Base-by-base conservation (phyloP, 2,113 vertebrate species). In the Eonycteris spelaea region DNA sequence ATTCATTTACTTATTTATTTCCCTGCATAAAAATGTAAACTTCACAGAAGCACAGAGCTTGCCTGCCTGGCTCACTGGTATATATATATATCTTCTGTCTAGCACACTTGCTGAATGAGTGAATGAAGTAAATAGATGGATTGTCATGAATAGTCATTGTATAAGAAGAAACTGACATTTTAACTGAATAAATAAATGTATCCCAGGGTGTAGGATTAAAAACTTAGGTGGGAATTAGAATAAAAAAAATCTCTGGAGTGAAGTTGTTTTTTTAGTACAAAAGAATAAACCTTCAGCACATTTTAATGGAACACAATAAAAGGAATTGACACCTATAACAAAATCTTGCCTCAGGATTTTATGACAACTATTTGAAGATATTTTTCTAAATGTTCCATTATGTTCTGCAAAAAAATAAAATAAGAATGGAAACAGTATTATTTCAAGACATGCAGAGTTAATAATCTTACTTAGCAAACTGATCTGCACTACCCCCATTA, bases 301-400 rank as follows among this genome's bases (percentile, higher is more conserved):
- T 90, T 93, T 85, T 93, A 86, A 73, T 75, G 35, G 77, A 90
- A 35, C 40, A 89, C 24, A 90, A 88, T 75, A 85, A 59, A 18
- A 96, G 55, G 16, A 93, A 18, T 33, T 77, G 38, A 94, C 55
- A 83, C 5, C 40, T 63, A 40, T 79, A 95, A 68, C 40, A 84
- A 91, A 93, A 85, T 51, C 26, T 82, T 89, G 45, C 21, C 38
- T 96, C 16, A 91, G 22, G 67, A 91, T 87, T 90, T 92, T 63
- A 77, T 83, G 82, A 94, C 35, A 87, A 96, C 40, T 91, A 70
- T 78, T 93, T 94, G 48, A 96, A 22, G 26, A 48, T 0, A 15
- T 95, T 87, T 95, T 95, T 92, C 28, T 86, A 59, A 95, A 80
- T 84, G 70, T 21, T 90, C 28, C n/a, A 92, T 84, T 84, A 74